Evolutionary conservation across 2,888 invertebrate species (phyloP).

Genomic region (Deilephila porcellus): DNA sequence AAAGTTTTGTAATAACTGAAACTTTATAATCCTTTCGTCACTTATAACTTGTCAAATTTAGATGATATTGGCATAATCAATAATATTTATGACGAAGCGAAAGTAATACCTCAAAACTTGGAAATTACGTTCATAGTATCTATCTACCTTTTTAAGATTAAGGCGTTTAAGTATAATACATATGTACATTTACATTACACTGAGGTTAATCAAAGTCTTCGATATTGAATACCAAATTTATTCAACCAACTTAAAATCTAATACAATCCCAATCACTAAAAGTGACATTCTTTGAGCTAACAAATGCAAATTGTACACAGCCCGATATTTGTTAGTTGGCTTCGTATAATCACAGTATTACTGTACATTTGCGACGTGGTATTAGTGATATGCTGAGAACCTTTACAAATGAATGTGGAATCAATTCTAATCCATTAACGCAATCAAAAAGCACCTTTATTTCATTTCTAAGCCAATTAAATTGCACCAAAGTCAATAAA

Average conservation of each 20-base stretch:
- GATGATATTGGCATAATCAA: too few species aligned
- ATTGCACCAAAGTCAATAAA: neutral
- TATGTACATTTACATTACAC: constrained; percentile 37
- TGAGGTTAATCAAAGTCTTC: constrained; percentile 55
- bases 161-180: neutral
- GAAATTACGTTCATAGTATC: too few species aligned
- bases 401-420: neutral
- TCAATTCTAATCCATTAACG: neutral
- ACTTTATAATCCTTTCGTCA: too few species aligned
- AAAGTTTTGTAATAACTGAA: too few species aligned
- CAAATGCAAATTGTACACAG: constrained; percentile 44
- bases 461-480: neutral
- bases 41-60: too few species aligned
- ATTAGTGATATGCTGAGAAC: neutral
- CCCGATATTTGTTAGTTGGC: constrained; percentile 32
- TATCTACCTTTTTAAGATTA: too few species aligned
- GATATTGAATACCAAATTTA: constrained; percentile 49
- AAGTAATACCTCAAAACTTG: too few species aligned
- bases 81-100: too few species aligned
- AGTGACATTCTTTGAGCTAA: neutral
- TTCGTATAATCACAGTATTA: constrained; percentile 32
- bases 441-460: neutral
- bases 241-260: constrained; percentile 47
- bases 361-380: constrained; percentile 36
- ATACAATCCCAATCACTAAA: constrained; percentile 46